A percentile compares a stretch with the other conserved stretches of the same genome.
Evolutionary conservation across 2,113 vertebrate genomes (phyloP).

Genomic region (Arizona elegans): DNA sequence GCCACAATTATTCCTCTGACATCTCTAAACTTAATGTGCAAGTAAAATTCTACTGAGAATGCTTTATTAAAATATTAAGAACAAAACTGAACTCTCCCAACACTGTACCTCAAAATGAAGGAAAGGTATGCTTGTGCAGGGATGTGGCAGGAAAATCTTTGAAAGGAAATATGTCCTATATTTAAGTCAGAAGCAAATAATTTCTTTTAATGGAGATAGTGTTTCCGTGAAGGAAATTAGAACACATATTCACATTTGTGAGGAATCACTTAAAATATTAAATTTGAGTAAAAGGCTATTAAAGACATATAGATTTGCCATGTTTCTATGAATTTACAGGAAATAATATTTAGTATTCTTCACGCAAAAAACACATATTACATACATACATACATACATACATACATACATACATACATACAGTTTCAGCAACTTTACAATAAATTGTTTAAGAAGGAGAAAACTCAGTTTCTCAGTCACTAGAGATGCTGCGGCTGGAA

Average conservation of each 20-base stretch:
- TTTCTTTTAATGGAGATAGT: conserved; percentile 35
- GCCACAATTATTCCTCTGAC: neutral
- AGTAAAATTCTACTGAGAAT: neutral
- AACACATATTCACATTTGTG: conserved; percentile 32
- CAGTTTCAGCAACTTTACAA: conserved; percentile 38
- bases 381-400: neutral
- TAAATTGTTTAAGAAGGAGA: conserved; percentile 39
- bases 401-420: no score
- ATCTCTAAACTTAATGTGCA: neutral
- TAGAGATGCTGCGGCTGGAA: neutral
- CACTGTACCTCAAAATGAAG: conserved; percentile 17
- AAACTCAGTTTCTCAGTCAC: conserved; percentile 14
- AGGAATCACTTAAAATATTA: conserved; percentile 27
- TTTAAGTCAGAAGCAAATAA: conserved; percentile 49
- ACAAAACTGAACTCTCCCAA: conserved; percentile 10
- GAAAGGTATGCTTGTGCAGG: conserved; percentile 33
- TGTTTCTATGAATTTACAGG: conserved; percentile 42
- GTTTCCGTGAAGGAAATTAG: conserved; percentile 36
- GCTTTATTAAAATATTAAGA: conserved; percentile 7
- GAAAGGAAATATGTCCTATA: conserved; percentile 43
- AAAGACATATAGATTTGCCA: conserved; percentile 34
- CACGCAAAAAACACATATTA: conserved; percentile 25
- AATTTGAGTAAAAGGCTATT: conserved; percentile 33
- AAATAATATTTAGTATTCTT: conserved; percentile 25
- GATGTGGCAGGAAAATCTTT: conserved; percentile 16